Evolutionary conservation across 2,113 vertebrate species (phyloP).

Genomic region (Crocuta crocuta): DNA sequence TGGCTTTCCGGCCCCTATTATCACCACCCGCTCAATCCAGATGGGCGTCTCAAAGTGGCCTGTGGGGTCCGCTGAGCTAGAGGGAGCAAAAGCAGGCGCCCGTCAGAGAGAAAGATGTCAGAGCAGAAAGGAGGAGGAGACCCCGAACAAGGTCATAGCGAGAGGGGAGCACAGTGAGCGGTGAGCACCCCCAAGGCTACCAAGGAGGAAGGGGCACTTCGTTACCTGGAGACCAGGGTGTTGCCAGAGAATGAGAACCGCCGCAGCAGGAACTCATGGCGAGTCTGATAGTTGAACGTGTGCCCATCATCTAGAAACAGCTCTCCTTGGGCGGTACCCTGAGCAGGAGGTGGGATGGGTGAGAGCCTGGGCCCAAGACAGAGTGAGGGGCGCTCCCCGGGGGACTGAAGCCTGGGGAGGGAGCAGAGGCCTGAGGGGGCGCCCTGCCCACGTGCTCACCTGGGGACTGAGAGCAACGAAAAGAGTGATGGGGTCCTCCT

Average conservation of each 20-base stretch:
- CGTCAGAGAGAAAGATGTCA: neutral
- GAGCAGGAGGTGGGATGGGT: neutral
- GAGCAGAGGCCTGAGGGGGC: neutral
- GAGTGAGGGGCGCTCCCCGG: too few species aligned
- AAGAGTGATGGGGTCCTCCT: conserved; percentile 92
- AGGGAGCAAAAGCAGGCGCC: neutral
- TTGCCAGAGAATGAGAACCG: conserved; percentile 89
- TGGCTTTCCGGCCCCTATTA: conserved; percentile 91
- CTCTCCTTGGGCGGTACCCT: conserved; percentile 92
- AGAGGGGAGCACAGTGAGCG: neutral
- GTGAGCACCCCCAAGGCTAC: neutral
- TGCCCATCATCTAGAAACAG: conserved; percentile 94
- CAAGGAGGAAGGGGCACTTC: neutral
- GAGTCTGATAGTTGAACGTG: conserved; percentile 90
- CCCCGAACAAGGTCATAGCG: neutral
- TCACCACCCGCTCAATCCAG: conserved; percentile 92
- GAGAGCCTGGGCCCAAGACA: neutral
- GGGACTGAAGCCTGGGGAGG: neutral
- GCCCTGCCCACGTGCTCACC: conserved; percentile 80
- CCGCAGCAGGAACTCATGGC: conserved; percentile 89
- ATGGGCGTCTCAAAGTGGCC: conserved; percentile 88
- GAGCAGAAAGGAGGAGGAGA: neutral
- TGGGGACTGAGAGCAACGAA: conserved; percentile 90
- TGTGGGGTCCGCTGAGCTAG: conserved; percentile 88
- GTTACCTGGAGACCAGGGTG: conserved; percentile 90